Evolutionary conservation across 2,888 invertebrate species (phyloP).

Genomic region (Parascotia fuliginaria): DNA sequence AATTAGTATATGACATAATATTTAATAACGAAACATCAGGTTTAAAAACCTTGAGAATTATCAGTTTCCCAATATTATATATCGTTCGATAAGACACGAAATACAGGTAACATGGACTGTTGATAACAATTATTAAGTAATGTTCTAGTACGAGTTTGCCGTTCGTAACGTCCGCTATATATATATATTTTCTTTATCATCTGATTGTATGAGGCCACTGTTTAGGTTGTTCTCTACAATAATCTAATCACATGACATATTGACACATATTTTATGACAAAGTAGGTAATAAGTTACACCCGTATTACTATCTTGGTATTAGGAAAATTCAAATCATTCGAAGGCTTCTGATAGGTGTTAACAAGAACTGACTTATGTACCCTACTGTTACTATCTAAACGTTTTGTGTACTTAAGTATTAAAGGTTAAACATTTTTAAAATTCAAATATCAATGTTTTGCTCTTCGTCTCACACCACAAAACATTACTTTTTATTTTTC

Average conservation of each 20-base stretch:
- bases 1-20: background rate
- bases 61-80: background rate
- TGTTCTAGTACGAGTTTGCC: background rate
- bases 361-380: too few species aligned
- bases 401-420: too few species aligned
- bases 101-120: background rate
- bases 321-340: too few species aligned
- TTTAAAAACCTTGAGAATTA: slow-evolving; percentile 20
- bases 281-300: background rate
- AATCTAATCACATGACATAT: background rate
- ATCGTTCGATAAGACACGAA: background rate
- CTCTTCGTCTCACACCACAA: too few species aligned
- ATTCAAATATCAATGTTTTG: too few species aligned
- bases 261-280: background rate
- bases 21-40: slow-evolving; percentile 17
- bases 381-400: too few species aligned
- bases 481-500: too few species aligned
- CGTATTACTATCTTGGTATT: too few species aligned
- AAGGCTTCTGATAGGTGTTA: background rate
- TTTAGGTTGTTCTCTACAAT: background rate
- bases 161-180: background rate
- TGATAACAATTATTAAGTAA: slow-evolving; percentile 1
- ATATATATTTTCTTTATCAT: background rate
- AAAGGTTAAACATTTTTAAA: too few species aligned
- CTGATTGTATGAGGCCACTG: background rate